Conservation (phyloP, 1,140 invertebrate species). For the Himalopsyche phryganea region DNA sequence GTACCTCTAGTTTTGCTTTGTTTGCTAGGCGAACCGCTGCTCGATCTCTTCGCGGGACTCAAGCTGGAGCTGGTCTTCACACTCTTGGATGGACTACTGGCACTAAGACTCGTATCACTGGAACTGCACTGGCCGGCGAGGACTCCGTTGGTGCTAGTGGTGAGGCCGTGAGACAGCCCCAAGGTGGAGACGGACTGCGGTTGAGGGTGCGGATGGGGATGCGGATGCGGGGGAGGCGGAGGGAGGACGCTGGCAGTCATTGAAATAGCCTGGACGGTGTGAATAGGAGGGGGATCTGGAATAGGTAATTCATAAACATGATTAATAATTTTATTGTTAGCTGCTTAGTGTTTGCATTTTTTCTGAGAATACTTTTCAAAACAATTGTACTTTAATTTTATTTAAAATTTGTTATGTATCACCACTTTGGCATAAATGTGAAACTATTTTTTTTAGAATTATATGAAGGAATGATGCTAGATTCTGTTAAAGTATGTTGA, state of each 20-base stretch:
- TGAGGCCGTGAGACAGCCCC: constrained; percentile 38
- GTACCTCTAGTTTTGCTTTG: constrained; percentile 67
- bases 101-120: constrained; percentile 58
- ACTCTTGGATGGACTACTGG: constrained; percentile 78
- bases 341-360: no score
- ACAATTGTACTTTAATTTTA: no score
- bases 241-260: constrained; percentile 28
- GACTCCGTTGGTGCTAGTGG: constrained; percentile 43
- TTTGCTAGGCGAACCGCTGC: constrained; percentile 75
- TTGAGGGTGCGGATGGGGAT: constrained; percentile 36
- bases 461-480: no score
- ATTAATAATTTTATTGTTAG: no score
- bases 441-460: no score
- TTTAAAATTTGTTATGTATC: no score
- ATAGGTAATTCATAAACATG: not conserved
- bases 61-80: constrained; percentile 79
- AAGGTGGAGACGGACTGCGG: constrained; percentile 40
- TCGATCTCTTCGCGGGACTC: constrained; percentile 79
- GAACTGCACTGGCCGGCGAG: constrained; percentile 43
- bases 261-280: constrained; percentile 46
- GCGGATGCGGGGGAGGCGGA: constrained; percentile 4
- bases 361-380: no score
- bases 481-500: no score
- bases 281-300: constrained; percentile 39
- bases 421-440: no score